These are phyloP conservation scores for Motacilla alba DNA, from an alignment of 2,113 vertebrate genomes.

Conservation along the genomic window DNA sequence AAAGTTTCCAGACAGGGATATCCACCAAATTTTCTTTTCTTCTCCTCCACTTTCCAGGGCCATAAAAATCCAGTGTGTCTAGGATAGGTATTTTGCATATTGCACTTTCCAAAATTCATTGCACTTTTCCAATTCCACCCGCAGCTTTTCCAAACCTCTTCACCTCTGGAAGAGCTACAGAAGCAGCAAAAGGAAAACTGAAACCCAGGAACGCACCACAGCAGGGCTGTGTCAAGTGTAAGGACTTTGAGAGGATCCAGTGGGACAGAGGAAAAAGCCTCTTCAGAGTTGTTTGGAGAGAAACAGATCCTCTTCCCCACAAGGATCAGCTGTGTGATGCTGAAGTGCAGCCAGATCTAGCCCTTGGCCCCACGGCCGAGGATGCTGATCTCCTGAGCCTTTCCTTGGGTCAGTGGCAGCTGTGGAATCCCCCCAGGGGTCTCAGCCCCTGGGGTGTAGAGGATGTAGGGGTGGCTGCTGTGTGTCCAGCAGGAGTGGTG, in stretches of 20 bases:
- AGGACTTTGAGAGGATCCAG: slow-evolving; percentile 32
- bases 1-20: slow-evolving; percentile 21
- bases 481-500: neutral
- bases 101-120: neutral
- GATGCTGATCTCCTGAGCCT: neutral
- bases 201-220: slow-evolving; percentile 47
- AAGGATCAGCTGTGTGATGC: neutral
- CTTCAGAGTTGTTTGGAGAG: slow-evolving; percentile 32
- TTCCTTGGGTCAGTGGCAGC: neutral
- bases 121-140: slow-evolving; percentile 44
- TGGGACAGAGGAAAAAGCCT: slow-evolving; percentile 29
- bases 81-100: neutral
- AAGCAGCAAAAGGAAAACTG: slow-evolving; percentile 62
- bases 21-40: neutral
- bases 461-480: neutral
- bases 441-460: neutral
- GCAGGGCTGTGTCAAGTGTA: neutral
- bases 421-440: too few relatives aligned
- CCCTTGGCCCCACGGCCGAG: neutral
- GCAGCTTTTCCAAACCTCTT: slow-evolving; percentile 54
- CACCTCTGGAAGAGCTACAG: slow-evolving; percentile 61
- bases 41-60: neutral
- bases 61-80: slow-evolving; percentile 30
- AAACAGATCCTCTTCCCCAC: neutral
- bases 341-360: neutral